Conservation (phyloP, 2,797 vertebrate species). For the Gallinago solitaria region DNA sequence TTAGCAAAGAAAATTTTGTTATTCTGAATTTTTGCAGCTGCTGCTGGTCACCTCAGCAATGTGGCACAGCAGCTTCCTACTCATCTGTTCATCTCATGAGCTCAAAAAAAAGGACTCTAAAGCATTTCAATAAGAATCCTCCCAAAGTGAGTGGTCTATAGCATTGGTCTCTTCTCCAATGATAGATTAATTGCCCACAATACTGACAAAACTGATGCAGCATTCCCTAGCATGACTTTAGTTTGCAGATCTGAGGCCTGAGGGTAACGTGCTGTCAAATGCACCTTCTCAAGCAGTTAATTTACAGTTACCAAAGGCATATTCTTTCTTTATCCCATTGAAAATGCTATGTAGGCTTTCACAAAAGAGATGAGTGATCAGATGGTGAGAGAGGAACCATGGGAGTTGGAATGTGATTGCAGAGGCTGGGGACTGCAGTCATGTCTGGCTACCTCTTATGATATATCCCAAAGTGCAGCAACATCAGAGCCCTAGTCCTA, state of each 20-base stretch:
- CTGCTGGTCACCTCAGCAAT: background rate
- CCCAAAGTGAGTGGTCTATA: background rate
- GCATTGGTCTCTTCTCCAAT: background rate
- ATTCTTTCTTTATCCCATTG: background rate
- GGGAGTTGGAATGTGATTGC: background rate
- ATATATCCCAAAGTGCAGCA: background rate
- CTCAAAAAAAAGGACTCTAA: background rate
- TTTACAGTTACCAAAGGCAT: background rate
- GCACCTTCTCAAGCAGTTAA: background rate
- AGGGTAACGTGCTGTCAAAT: background rate
- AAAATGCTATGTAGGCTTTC: background rate
- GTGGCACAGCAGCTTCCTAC: background rate
- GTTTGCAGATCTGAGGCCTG: background rate
- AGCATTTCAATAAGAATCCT: background rate
- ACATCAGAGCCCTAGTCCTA: background rate
- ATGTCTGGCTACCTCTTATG: background rate
- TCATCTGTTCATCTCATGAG: background rate
- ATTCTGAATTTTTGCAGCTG: background rate
- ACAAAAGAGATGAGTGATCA: background rate
- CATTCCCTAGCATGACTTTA: background rate
- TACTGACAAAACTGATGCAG: background rate
- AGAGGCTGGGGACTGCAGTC: background rate
- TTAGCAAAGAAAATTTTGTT: background rate
- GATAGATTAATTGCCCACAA: background rate
- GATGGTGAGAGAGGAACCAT: background rate